Conservation (phyloP, 2,888 invertebrate genomes). For the Aradus depressus region DNA sequence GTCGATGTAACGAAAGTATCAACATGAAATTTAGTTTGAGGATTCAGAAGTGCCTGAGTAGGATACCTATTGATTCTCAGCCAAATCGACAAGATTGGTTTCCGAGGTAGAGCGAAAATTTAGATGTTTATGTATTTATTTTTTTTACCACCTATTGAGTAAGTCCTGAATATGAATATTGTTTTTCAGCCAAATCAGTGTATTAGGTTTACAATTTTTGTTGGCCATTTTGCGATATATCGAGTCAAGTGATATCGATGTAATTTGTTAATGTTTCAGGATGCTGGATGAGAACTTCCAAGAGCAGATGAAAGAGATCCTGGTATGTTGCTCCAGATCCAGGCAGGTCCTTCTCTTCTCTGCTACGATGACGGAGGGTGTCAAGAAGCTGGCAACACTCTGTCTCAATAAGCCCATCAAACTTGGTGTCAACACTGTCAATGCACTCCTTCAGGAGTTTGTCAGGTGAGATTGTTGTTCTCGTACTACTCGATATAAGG, state of each 20-base stretch:
- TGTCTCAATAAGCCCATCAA: conserved; percentile 86
- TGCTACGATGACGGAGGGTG: conserved; percentile 95
- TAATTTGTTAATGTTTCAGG: conserved; percentile 38
- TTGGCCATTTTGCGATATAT: neutral
- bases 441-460: conserved; percentile 85
- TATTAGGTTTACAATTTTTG: no score
- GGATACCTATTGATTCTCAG: no score
- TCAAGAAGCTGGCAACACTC: conserved; percentile 85
- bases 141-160: no score
- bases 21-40: no score
- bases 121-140: no score
- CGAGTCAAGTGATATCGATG: neutral
- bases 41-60: no score
- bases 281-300: conserved; percentile 99
- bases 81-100: no score
- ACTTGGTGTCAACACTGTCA: conserved; percentile 91
- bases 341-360: conserved; percentile 96
- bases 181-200: no score
- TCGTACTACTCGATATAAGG: neutral
- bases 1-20: no score
- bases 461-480: conserved; percentile 46
- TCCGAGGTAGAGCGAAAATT: no score
- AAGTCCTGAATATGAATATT: no score
- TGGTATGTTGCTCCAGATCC: conserved; percentile 78
- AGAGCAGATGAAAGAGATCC: conserved; percentile 97